A percentile compares a stretch with the other conserved stretches of the same genome.
These are phyloP conservation scores for Tachysurus fulvidraco DNA, from an alignment of 2,113 vertebrate species.

Conservation along the genomic window DNA sequence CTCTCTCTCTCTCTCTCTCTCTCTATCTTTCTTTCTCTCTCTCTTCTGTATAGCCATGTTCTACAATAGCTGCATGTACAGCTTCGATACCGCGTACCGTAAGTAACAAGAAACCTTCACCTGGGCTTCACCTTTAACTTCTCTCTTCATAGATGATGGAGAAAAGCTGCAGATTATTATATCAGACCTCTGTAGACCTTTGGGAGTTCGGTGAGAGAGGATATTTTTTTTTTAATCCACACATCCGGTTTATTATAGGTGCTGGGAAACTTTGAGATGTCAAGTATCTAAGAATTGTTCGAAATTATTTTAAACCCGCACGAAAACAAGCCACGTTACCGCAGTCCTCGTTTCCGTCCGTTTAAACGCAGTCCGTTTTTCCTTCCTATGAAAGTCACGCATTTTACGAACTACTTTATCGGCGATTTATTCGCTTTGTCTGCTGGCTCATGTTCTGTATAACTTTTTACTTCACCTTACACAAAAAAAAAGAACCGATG, in stretches of 20 bases:
- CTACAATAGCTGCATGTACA: conserved; percentile 67
- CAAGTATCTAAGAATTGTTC: neutral
- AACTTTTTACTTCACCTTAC: neutral
- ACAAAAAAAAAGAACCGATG: neutral
- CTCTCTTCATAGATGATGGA: neutral
- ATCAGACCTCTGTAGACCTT: neutral
- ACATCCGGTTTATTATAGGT: no score
- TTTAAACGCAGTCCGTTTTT: no score
- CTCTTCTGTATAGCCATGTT: conserved; percentile 61
- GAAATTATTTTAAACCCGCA: neutral
- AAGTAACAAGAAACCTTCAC: conserved; percentile 54
- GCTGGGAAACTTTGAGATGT: neutral
- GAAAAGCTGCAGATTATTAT: neutral
- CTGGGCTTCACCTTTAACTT: neutral
- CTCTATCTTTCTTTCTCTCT: conserved; percentile 6
- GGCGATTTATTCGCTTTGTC: no score
- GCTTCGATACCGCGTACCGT: conserved; percentile 68
- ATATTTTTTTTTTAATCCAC: neutral
- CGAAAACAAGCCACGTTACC: neutral
- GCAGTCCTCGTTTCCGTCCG: neutral
- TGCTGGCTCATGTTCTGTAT: neutral
- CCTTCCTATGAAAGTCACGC: no score
- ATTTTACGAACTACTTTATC: no score
- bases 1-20: no score
- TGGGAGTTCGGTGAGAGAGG: neutral